Base-by-base conservation (phyloP, 64 coral and sea anemone genomes). In the Stichodactyla mertensii region DNA sequence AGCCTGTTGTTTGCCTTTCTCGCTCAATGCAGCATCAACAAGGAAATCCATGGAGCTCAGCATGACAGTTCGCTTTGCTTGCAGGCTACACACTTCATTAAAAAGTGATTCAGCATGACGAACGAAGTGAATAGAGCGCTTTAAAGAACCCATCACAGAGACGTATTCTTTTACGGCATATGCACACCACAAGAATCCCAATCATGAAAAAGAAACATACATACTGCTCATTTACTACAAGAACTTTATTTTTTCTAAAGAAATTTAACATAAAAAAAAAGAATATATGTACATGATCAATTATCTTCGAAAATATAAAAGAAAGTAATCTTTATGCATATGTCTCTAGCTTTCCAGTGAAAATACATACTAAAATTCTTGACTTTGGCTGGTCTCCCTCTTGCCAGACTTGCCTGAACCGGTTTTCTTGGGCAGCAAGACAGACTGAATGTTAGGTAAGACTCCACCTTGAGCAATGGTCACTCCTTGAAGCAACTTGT, bases 391-490 rank as follows among this genome's bases (percentile, higher is more conserved):
- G 0, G 92, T 89, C 15, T 83, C 86, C 16, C 52, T 84, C 83
- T 86, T 90, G 7, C 79, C 79, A 10, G 77, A 64, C 60, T 89
- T 90, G 20, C 86, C 86, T 7, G 88, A 62, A 24, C 54, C 88
- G 6, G 85, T 83, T 55, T 90, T 94, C 92, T 94, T 94, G 10
- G 92, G 92, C 22, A 94, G 66, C 57, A 94, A 55, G 11, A 94
- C 92, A 1, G 92, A 88, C 22, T 94, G 92, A 16, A 94, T 94
- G 55, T 94, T 94, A 6, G 92, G 92, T 67, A 94, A 55, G 11
- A 94, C 92, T 18, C 92, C 92, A 15, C 92, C 88, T n/a, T 94
- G 87, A 20, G 92, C 88, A 23, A 94, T 86, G 10, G 92, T 94
- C 77, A 94, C 92, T 26, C 89, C 74, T 26, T 69, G 74, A 27